Conservation (phyloP, 30 jellyfish, hydroid and myxozoan species). For the Catostylus mosaicus region DNA sequence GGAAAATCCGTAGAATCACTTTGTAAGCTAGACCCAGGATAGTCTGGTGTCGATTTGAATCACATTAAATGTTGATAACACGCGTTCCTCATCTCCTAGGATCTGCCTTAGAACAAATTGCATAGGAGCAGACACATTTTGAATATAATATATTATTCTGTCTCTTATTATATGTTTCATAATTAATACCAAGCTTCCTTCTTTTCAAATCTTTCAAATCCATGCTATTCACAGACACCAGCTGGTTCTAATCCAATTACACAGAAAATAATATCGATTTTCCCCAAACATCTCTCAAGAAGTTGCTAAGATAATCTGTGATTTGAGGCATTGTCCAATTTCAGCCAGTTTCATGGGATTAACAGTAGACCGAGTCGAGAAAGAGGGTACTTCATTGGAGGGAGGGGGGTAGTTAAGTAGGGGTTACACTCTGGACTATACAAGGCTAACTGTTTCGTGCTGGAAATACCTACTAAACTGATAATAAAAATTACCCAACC, state of each 20-base stretch:
- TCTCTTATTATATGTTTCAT: neutral
- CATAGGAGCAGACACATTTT: neutral
- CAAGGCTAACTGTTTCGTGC: too few relatives aligned
- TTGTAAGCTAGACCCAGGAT: neutral
- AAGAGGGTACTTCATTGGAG: too few relatives aligned
- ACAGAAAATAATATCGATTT: neutral
- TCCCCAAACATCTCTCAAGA: neutral
- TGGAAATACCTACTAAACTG: too few relatives aligned
- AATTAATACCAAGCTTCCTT: neutral
- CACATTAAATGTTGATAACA: neutral
- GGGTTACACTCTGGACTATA: too few relatives aligned
- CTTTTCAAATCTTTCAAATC: neutral
- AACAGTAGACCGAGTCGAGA: too few relatives aligned
- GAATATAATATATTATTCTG: neutral
- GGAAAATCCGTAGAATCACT: neutral
- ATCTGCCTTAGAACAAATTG: neutral
- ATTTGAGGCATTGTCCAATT: too few relatives aligned
- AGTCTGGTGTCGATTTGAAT: neutral
- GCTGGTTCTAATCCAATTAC: conserved; percentile 1
- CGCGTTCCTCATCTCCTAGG: neutral
- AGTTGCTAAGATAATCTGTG: too few relatives aligned
- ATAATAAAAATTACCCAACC: too few relatives aligned
- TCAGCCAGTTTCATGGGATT: too few relatives aligned
- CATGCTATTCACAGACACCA: neutral
- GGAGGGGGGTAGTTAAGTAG: too few relatives aligned